Evolutionary conservation across 2,888 invertebrate species (phyloP), one percentile per base, ranked within the genome.

Genomic region (Eupithecia vulgata): DNA sequence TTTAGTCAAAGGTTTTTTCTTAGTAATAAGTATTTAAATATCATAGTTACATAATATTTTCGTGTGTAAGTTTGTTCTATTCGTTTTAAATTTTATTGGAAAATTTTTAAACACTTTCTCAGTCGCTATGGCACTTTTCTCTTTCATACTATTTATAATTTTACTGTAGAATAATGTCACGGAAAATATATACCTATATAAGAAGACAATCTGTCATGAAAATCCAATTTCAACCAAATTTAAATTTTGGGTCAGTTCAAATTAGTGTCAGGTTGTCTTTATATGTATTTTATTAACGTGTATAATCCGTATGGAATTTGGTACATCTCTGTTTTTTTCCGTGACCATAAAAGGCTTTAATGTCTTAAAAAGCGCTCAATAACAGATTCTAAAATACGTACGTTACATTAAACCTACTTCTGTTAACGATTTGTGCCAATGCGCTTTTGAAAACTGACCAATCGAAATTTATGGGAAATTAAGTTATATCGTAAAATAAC

Each of bases 1-100:
- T 86, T 89, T 92, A 93, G 92, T 93, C 92, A 92, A 91, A 84
- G 84, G 40, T 70, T 75, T 81, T 90, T 91, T 91, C 83, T 88
- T 93, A 92, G 73, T 68, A 67, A 84, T 92, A 92, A 92, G 91
- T 91, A 91, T 92, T 93, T 92, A 91, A 73, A 92, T 88, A 82
- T 83, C 87, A 85, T 79, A 80, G 79, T 68, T 25, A 57, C 25
- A 57, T 83, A 85, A 81, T 86, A 84, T 84, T 84, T 87, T 81
- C 78, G 80, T 84, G 83, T 80, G 87, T 88, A 88, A 88, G 87
- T 88, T 87, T 86, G 84, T 85, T 80, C 79, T 83, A 79, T 84
- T 81, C 80, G 79, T 81, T 81, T 80, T 76, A 81, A 77, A 81
- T 78, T 81, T 77, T 80, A 74, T 79, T 78, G 79, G 78, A 81